These are phyloP conservation scores for Cryptocephalus moraei DNA, from an alignment of 2,888 invertebrate genomes.

Conservation along the genomic window DNA sequence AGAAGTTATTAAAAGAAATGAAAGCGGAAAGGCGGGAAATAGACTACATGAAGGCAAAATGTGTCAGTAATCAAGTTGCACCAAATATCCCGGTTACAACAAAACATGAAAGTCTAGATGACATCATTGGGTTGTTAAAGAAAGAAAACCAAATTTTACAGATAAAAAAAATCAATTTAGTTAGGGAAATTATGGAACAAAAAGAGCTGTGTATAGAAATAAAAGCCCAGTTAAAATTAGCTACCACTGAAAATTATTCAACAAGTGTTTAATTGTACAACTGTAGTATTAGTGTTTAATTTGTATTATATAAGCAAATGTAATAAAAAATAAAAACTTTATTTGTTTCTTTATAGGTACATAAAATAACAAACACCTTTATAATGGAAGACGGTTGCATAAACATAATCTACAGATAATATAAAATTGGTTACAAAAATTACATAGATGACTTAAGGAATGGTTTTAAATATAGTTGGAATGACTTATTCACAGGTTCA, in stretches of 20 bases:
- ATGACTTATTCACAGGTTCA: slow-evolving; percentile 67
- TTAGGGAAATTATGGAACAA: slow-evolving; percentile 37
- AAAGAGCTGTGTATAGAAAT: slow-evolving; percentile 36
- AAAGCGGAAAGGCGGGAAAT: slow-evolving; percentile 65
- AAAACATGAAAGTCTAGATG: slow-evolving; percentile 26
- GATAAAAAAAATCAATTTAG: slow-evolving; percentile 37
- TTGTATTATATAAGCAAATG: no score
- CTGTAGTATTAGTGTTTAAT: no score
- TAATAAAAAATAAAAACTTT: no score
- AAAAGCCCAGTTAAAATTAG: slow-evolving; percentile 22
- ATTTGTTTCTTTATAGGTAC: no score
- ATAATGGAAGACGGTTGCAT: no score
- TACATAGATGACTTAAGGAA: slow-evolving; percentile 56
- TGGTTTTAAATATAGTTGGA: slow-evolving; percentile 65
- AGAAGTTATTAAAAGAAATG: slow-evolving; percentile 57
- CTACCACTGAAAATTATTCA: slow-evolving; percentile 12
- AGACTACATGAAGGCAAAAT: slow-evolving; percentile 22
- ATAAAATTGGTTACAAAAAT: background rate
- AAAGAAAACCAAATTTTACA: slow-evolving; percentile 38
- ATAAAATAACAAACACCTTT: no score
- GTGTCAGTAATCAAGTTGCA: slow-evolving; percentile 1
- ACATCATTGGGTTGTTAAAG: slow-evolving; percentile 32
- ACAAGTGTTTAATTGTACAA: background rate
- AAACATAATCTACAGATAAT: no score
- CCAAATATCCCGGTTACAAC: slow-evolving; percentile 12